phyloP scores from a whole-genome alignment of 1,140 invertebrate species.

The Halesus radiatus region DNA sequence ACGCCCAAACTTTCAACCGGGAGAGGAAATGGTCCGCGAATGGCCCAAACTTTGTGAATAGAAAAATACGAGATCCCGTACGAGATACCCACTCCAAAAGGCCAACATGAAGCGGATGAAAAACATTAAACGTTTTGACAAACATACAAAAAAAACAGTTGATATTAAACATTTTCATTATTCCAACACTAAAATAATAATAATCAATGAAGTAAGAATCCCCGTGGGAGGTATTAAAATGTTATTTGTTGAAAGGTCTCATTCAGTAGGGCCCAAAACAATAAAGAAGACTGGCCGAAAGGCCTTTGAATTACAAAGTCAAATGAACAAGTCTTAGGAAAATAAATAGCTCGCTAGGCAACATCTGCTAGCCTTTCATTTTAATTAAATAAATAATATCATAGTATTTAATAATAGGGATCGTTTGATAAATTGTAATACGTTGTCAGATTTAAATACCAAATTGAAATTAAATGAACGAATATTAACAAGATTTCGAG shows the following conservation, averaged over 20 bases:
- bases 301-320: slow-evolving; percentile 36
- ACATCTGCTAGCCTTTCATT: slow-evolving; percentile 36
- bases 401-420: slow-evolving; percentile 24
- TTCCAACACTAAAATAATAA: not conserved
- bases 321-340: slow-evolving; percentile 27
- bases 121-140: not conserved
- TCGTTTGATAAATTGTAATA: slow-evolving; percentile 34
- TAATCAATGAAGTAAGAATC: not conserved
- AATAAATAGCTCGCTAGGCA: slow-evolving; percentile 33
- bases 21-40: not conserved
- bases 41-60: not conserved
- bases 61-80: slow-evolving; percentile 12
- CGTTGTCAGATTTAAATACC: slow-evolving; percentile 23
- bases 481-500: not conserved
- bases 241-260: slow-evolving; percentile 20
- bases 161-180: not conserved
- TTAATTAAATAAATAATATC: slow-evolving; percentile 39
- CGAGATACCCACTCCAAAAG: not conserved
- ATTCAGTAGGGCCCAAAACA: slow-evolving; percentile 16
- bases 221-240: not conserved
- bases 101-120: not conserved
- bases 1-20: slow-evolving; percentile 17
- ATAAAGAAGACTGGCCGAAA: slow-evolving; percentile 20
- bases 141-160: not conserved
- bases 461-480: slow-evolving; percentile 6